phyloP scores from a whole-genome alignment of 23 tunicate species.

The Halocynthia aurantium region DNA sequence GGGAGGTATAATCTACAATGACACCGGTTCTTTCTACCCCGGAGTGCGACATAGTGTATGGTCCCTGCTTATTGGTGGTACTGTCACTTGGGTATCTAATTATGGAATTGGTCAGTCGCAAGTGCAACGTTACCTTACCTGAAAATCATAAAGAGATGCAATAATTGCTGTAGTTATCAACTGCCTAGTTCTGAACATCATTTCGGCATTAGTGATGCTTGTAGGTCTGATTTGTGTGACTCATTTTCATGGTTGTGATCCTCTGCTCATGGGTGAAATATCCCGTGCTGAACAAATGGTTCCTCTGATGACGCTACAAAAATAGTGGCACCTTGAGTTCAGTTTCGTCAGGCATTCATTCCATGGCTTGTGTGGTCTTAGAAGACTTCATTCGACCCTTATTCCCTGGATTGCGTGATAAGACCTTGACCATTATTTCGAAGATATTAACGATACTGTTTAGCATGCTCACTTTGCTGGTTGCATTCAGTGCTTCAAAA shows the following conservation, averaged over 20 bases:
- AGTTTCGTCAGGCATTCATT: slow-evolving; percentile 25
- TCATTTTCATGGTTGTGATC: slow-evolving; percentile 18
- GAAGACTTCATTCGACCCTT: slow-evolving; percentile 21
- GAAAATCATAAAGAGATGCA: slow-evolving; percentile 5
- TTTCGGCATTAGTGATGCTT: slow-evolving; percentile 20
- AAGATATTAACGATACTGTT: slow-evolving; percentile 9
- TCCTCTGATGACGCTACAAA: slow-evolving; percentile 13
- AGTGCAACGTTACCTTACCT: slow-evolving; percentile 21
- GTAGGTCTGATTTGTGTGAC: slow-evolving; percentile 25
- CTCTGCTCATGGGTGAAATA: not conserved
- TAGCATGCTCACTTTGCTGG: slow-evolving; percentile 9
- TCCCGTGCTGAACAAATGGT: slow-evolving; percentile 17
- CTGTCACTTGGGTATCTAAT: slow-evolving; percentile 20
- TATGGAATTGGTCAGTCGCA: slow-evolving; percentile 32
- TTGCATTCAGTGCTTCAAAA: slow-evolving; percentile 23
- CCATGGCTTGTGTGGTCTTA: slow-evolving; percentile 20
- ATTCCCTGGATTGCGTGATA: not conserved
- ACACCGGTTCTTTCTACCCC: slow-evolving; percentile 17
- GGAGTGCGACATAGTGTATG: slow-evolving; percentile 17
- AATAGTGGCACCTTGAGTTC: slow-evolving; percentile 23
- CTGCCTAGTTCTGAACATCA: slow-evolving; percentile 8
- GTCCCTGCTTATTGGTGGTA: slow-evolving; percentile 25
- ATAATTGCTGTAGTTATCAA: slow-evolving; percentile 21
- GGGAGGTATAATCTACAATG: slow-evolving; percentile 11
- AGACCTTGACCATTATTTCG: slow-evolving; percentile 6